These are phyloP conservation scores for Apotomis betuletana DNA, from an alignment of 2,888 invertebrate species.

Conservation along the genomic window DNA sequence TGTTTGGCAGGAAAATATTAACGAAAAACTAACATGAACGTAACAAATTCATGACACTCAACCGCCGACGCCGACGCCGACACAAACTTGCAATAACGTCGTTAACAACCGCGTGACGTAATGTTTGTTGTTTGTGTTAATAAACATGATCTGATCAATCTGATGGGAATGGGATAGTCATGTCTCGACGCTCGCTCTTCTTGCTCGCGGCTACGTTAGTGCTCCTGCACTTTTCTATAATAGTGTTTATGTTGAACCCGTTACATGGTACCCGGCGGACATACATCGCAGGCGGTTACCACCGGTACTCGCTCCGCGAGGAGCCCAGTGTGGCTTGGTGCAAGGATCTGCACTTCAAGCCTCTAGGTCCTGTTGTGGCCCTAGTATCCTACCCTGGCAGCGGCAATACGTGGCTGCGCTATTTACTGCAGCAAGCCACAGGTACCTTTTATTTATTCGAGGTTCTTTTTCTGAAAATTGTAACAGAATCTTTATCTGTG, in stretches of 20 bases:
- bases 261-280: constrained; percentile 60
- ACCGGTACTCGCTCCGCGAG: constrained; percentile 60
- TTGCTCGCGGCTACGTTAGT: constrained; percentile 66
- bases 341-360: constrained; percentile 72
- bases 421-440: constrained; percentile 90
- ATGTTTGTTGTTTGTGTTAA: constrained; percentile 36
- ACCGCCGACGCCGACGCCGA: not conserved
- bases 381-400: constrained; percentile 92
- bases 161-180: constrained; percentile 45
- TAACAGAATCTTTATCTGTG: too few relatives aligned
- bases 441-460: constrained; percentile 68
- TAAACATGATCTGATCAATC: constrained; percentile 13
- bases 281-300: constrained; percentile 61
- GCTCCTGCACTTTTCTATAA: constrained; percentile 72
- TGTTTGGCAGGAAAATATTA: not conserved
- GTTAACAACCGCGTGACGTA: constrained; percentile 16
- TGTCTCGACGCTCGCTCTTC: constrained; percentile 72
- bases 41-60: not conserved
- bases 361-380: constrained; percentile 84
- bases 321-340: constrained; percentile 79
- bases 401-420: constrained; percentile 92
- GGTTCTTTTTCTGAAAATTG: too few relatives aligned
- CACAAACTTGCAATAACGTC: not conserved
- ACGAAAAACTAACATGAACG: constrained; percentile 1
- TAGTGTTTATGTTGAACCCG: constrained; percentile 72